Evolutionary conservation across 2,888 invertebrate genomes (phyloP), one percentile per base, ranked within the genome.

Genomic region (Luperina nickerlii): DNA sequence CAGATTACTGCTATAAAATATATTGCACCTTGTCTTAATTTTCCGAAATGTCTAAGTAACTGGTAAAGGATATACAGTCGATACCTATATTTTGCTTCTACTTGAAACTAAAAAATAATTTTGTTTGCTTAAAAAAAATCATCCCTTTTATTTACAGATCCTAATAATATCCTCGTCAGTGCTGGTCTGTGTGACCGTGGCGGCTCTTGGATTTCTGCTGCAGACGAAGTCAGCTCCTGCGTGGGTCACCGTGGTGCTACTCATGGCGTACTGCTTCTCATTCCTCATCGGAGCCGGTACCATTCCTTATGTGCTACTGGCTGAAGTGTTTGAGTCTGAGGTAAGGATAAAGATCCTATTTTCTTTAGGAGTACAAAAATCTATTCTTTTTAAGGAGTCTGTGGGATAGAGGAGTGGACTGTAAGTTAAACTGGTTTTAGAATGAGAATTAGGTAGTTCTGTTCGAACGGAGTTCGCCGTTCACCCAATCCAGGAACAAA

Each of bases 231-330:
- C 89, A 0, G 93, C 90, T 0, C 96, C 96, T 0, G 89, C 96
- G 0, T 95, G 95, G 95, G 88, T 97, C 57, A 95, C 95, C 0
- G 95, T 97, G 1, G 81, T 94, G 8, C 86, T 95, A 27, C 92
- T 97, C 48, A 90, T 97, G 72, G 51, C 94, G 0, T 96, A 94
- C 91, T 95, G 96, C 78, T 95, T 96, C 86, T 90, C 91, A 6
- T 97, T 95, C 89, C 95, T 95, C 86, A 87, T 93, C 0, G 97
- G 97, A 7, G 94, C 95, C 32, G 97, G 96, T 0, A 94, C 93
- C 2, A 92, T 97, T 2, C 95, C 94, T 0, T 95, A 94, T 57
- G 91, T 94, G 1, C 86, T 96, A 20, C 38, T 96, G 11, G 92
- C 96, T 32, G 96, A 96, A 71, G 91, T 91, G 0, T 96, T 96